A percentile compares a stretch with the other conserved stretches of the same genome.
These are phyloP conservation scores for Calyptomena viridis DNA, from an alignment of 2,113 vertebrate genomes.

Conservation along the genomic window DNA sequence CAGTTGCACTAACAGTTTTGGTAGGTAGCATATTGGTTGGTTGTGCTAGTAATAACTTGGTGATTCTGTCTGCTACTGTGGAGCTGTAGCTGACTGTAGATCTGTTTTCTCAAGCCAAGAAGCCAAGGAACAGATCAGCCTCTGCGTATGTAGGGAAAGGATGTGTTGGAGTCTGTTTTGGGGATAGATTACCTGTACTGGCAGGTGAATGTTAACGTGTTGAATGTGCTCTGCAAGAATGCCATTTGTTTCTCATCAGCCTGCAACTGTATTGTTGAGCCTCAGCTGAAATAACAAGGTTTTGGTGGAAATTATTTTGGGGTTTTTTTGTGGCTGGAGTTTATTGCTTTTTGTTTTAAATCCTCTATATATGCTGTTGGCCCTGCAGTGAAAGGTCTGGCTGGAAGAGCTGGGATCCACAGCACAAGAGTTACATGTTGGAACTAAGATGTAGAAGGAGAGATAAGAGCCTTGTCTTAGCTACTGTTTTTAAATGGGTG, in stretches of 20 bases:
- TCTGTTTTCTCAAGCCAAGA: not conserved
- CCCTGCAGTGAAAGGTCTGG: not conserved
- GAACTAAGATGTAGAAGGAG: not conserved
- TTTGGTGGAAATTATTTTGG: not conserved
- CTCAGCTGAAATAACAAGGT: not conserved
- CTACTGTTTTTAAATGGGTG: rapidly evolving
- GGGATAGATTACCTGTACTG: not conserved
- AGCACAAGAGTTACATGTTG: not conserved
- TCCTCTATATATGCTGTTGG: not conserved
- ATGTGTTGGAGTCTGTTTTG: not conserved
- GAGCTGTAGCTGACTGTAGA: not conserved
- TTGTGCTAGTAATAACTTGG: not conserved
- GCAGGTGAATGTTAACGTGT: not conserved
- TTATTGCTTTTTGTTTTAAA: not conserved
- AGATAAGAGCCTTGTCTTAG: not conserved
- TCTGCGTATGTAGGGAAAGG: not conserved
- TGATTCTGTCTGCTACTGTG: not conserved
- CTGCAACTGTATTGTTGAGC: not conserved
- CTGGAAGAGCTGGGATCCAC: not conserved
- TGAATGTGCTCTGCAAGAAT: not conserved
- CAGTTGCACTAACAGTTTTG: not conserved
- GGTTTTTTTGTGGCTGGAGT: not conserved
- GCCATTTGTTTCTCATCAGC: not conserved
- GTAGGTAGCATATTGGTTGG: not conserved
- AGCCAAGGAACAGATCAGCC: not conserved